Conservation (phyloP, 2,888 invertebrate genomes). For the Melanostoma mellinum region DNA sequence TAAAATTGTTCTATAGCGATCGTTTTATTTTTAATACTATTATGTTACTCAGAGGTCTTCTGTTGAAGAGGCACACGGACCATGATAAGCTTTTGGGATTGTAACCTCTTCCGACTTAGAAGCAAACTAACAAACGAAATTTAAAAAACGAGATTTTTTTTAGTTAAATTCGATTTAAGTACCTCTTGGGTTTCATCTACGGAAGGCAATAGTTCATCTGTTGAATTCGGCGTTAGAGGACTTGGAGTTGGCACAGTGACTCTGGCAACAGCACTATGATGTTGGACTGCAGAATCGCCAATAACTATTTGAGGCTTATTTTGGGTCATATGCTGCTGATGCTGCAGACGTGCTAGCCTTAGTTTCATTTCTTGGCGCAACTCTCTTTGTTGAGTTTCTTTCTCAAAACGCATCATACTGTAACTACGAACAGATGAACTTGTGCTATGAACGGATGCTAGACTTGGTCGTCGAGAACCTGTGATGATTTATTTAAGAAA, state of each 20-base stretch:
- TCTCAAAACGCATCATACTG: constrained; percentile 90
- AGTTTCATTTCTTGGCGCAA: constrained; percentile 90
- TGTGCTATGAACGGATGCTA: constrained; percentile 92
- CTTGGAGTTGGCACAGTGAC: constrained; percentile 85
- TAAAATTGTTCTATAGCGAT: constrained; percentile 59
- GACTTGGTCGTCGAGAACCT: constrained; percentile 94
- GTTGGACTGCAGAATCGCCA: constrained; percentile 81
- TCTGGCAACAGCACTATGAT: constrained; percentile 78
- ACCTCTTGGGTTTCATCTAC: constrained; percentile 92
- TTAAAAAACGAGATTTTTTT: background rate
- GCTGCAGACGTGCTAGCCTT: constrained; percentile 87
- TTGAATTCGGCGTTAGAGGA: constrained; percentile 91
- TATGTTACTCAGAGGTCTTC: constrained; percentile 79
- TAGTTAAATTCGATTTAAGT: constrained; percentile 61
- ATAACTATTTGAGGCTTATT: constrained; percentile 82
- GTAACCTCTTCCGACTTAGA: constrained; percentile 65
- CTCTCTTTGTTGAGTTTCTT: constrained; percentile 91
- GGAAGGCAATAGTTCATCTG: constrained; percentile 91
- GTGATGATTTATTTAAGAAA: constrained; percentile 71
- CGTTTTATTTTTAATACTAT: constrained; percentile 62
- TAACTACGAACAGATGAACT: constrained; percentile 92
- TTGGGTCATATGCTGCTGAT: constrained; percentile 84
- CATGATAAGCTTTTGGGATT: constrained; percentile 82
- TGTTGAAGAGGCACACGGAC: constrained; percentile 84
- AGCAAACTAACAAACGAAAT: constrained; percentile 50